These are phyloP conservation scores for Monopterus albus DNA, from an alignment of 2,113 vertebrate species.

Conservation along the genomic window DNA sequence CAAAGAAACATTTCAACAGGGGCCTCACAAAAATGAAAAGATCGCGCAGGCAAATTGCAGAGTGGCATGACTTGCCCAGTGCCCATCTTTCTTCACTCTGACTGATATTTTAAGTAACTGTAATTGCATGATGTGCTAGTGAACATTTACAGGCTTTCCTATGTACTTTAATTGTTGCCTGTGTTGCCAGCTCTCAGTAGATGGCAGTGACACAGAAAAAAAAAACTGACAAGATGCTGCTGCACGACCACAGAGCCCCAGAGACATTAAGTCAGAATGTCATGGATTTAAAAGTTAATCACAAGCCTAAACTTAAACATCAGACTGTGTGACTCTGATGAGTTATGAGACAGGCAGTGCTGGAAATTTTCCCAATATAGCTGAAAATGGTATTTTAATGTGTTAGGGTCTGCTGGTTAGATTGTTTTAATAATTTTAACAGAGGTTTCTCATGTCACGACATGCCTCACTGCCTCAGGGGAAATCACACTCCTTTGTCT, in stretches of 20 bases:
- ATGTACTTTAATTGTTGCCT: slow-evolving; percentile 67
- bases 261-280: slow-evolving; percentile 51
- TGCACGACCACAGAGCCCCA: slow-evolving; percentile 47
- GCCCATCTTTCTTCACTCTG: slow-evolving; percentile 57
- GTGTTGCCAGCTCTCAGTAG: slow-evolving; percentile 65
- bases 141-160: slow-evolving; percentile 70
- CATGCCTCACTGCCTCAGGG: slow-evolving; percentile 15
- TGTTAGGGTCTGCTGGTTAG: slow-evolving; percentile 22
- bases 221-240: slow-evolving; percentile 50
- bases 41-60: slow-evolving; percentile 40
- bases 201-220: slow-evolving; percentile 67
- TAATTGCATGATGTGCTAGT: slow-evolving; percentile 76
- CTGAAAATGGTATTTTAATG: slow-evolving; percentile 38
- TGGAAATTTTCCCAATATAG: not conserved
- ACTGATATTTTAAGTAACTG: slow-evolving; percentile 73
- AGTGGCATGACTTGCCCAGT: slow-evolving; percentile 37
- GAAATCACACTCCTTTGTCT: slow-evolving; percentile 51
- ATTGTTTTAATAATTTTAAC: slow-evolving; percentile 48
- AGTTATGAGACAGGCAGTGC: not conserved
- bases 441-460: slow-evolving; percentile 40
- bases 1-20: slow-evolving; percentile 3
- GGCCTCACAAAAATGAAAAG: slow-evolving; percentile 33
- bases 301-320: slow-evolving; percentile 44
- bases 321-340: slow-evolving; percentile 21
- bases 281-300: slow-evolving; percentile 47